Base-by-base conservation (phyloP, 2,888 invertebrate species). In the Pardosa pseudoannulata region DNA sequence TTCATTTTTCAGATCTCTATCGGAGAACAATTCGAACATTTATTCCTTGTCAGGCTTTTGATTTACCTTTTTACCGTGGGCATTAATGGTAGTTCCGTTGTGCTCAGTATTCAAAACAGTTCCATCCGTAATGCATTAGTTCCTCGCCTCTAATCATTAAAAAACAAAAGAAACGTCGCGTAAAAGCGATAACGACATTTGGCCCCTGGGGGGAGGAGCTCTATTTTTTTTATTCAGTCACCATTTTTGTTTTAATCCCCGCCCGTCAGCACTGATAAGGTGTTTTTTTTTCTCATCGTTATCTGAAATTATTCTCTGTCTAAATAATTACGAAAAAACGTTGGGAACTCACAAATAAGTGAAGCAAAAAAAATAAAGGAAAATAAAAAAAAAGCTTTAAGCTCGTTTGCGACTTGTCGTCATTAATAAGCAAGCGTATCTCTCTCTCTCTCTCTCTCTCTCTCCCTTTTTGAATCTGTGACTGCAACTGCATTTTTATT, bases 101-200 rank as follows among this genome's bases (percentile, higher is more conserved):
- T 23, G 65, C 39, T 73, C 73, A 85, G 78, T 50, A 78, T 85
- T 73, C 50, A 46, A 39, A 64, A 85, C 71, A 85, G 67, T 78
- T 85, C 78, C 71, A 79, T 79, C 83, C 68, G 31, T 78, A 85
- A 78, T 85, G 73, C 83, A 85, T 85, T 85, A 85, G 72, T 65
- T 73, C 68, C 62, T 70, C 70, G 83, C 64, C 83, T 85, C 73
- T 85, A 85, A 85, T 85, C 78, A 85, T 85, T 85, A 85, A 79
- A 83, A 85, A 85, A 85, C 78, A 85, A 85, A 79, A 68, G 78
- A 82, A 31, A 56, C 23, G 78, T 68, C 67, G 78, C 83, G 72
- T 79, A 85, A 85, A 85, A 85, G 83, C 83, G 83, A 85, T 85
- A 85, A 85, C 83, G 83, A 85, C 73, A 67, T 68, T 78, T 67